Evolutionary conservation across 2,888 invertebrate species (phyloP), one percentile per base, ranked within the genome.

Genomic region (Allophyes oxyacanthae): DNA sequence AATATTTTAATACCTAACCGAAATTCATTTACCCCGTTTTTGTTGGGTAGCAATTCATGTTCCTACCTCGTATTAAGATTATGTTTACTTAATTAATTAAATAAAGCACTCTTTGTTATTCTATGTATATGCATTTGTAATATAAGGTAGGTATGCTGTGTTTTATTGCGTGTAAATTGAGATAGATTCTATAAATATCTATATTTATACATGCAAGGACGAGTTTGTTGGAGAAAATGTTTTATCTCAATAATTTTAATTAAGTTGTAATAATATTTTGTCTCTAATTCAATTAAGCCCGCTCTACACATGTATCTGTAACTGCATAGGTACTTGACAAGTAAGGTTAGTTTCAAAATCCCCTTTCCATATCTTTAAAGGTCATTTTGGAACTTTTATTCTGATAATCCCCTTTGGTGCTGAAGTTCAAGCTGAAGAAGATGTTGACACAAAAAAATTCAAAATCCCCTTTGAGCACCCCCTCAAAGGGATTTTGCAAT

Each of bases 61-160:
- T 72, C 56, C 52, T 68, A 68, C 33, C 40, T 69, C 34, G 63
- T 38, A 38, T 37, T 72, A 67, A 57, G 45, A 53, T 53, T 50
- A 46, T 56, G 52, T 66, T 73, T 73, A 70, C 73, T 70, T 72
- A 73, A 69, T 63, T 72, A 72, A 46, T 48, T 62, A 44, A 32
- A 20, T 40, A 48, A 44, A 41, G 7, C 43, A 40, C 20, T 20
- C 26, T 37, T 42, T 52, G 15, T 44, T 40, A 48, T 43, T 33
- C 13, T 46, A 51, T 8, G 40, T 53, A 25, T 40, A 52, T 55
- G 74, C 64, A 64, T 60, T 72, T 61, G 36, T 64, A 28, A 44
- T 48, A 5, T n/a, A n/a, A n/a, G n/a, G n/a, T n/a, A 37, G 37
- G 34, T 28, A 14, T 67, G 38, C 34, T 4, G 25, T 51, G 28